Percentiles rank a stretch among this genome's conserved stretches.
Evolutionary conservation across 2,113 vertebrate species (phyloP).

Genomic region (Crotalus horridus): DNA sequence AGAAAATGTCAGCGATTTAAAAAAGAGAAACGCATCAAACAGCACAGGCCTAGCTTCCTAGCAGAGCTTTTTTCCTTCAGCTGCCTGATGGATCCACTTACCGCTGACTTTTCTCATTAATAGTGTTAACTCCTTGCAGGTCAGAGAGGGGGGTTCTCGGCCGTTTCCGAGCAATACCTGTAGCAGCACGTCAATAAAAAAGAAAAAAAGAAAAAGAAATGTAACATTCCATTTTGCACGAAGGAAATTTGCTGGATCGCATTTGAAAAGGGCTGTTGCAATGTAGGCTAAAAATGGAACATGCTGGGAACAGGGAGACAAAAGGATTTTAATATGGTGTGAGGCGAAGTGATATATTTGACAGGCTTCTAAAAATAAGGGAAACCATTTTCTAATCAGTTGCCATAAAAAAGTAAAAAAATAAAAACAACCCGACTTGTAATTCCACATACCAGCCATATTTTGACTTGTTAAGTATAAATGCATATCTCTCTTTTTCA

Average conservation of each 20-base stretch:
- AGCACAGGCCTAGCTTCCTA: accelerated
- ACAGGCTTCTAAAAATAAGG: neutral
- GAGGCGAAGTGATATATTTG: neutral
- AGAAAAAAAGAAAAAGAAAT: neutral
- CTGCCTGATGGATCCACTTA: conserved; percentile 61
- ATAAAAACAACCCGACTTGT: neutral
- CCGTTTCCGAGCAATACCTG: conserved; percentile 85
- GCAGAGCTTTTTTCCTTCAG: neutral
- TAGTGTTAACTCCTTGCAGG: conserved; percentile 87
- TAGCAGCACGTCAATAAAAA: conserved; percentile 51
- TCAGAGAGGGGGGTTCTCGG: conserved; percentile 87
- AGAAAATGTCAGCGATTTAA: accelerated
- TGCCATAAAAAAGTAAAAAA: neutral
- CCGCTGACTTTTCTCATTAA: conserved; percentile 83
- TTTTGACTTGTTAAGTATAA: neutral
- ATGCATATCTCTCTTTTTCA: neutral
- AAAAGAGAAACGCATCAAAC: accelerated
- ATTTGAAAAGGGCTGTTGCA: conserved; percentile 14
- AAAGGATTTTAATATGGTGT: neutral
- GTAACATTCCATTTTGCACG: conserved; percentile 27
- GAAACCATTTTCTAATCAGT: neutral
- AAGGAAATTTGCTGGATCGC: conserved; percentile 35
- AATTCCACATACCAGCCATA: accelerated
- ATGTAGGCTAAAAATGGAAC: conserved; percentile 36
- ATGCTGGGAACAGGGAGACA: conserved; percentile 18